Conservation (phyloP, 2,888 invertebrate genomes). For the Drosophila longiperda region DNA sequence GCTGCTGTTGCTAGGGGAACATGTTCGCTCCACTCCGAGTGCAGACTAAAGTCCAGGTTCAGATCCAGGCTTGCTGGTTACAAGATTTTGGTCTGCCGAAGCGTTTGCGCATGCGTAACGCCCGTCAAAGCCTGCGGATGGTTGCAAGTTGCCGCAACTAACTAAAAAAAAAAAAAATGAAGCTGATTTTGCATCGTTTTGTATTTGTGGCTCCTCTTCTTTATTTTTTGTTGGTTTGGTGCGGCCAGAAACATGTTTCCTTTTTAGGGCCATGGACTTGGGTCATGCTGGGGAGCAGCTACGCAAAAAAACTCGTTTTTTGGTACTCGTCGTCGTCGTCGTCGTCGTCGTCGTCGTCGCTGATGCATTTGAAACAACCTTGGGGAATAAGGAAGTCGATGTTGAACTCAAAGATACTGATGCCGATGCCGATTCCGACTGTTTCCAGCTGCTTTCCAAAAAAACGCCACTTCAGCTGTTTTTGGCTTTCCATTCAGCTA, state of each 20-base stretch:
- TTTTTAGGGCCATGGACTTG: constrained; percentile 65
- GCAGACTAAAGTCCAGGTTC: constrained; percentile 13
- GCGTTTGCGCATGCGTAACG: constrained; percentile 68
- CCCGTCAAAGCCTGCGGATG: constrained; percentile 47
- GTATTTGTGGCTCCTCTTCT: constrained; percentile 33
- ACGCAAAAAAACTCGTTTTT: constrained; percentile 69
- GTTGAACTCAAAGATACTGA: constrained; percentile 27
- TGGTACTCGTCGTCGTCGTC: constrained; percentile 10
- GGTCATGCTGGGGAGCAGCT: constrained; percentile 60
- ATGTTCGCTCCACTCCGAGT: constrained; percentile 36
- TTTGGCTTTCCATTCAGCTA: constrained; percentile 40
- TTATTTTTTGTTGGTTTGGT: constrained; percentile 28
- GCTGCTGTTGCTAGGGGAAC: constrained; percentile 55
- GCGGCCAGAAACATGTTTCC: constrained; percentile 67
- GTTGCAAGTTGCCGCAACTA: constrained; percentile 51
- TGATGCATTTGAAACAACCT: constrained; percentile 68
- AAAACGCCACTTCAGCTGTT: constrained; percentile 55
- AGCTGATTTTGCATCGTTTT: constrained; percentile 30
- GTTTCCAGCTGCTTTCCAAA: constrained; percentile 64
- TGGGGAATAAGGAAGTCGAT: constrained; percentile 74
- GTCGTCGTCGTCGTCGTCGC: constrained; percentile 2
- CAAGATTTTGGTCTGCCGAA: constrained; percentile 7
- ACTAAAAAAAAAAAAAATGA: constrained; percentile 1
- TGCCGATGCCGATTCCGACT: constrained; percentile 18
- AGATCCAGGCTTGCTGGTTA: constrained; percentile 5